A percentile compares a stretch with the other conserved stretches of the same genome.
These are phyloP conservation scores for Trissolcus basalis DNA, from an alignment of 1,140 invertebrate genomes.

Conservation along the genomic window DNA sequence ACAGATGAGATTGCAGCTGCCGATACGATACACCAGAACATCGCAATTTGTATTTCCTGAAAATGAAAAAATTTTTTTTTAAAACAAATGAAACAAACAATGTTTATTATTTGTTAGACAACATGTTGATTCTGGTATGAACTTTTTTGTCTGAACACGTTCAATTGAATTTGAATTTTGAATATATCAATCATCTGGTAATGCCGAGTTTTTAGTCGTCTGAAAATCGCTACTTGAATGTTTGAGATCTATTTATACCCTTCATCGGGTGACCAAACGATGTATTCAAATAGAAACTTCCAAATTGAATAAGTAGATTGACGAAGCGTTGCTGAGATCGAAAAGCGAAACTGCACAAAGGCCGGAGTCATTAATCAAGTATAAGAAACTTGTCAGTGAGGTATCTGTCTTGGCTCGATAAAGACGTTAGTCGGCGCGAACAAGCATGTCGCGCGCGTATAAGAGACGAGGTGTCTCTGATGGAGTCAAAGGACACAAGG, in stretches of 20 bases:
- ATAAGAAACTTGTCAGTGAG: conserved; percentile 46
- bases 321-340: conserved; percentile 26
- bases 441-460: conserved; percentile 36
- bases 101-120: too few species aligned
- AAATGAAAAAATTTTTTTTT: conserved; percentile 36
- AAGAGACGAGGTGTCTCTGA: conserved; percentile 48
- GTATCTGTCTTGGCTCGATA: conserved; percentile 37
- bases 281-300: conserved; percentile 33
- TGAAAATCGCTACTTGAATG: conserved; percentile 31
- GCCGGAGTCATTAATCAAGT: conserved; percentile 43
- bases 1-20: conserved; percentile 65
- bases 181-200: conserved; percentile 41
- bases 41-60: conserved; percentile 47
- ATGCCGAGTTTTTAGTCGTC: conserved; percentile 9
- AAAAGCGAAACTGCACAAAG: conserved; percentile 41
- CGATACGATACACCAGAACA: conserved; percentile 48
- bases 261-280: conserved; percentile 25
- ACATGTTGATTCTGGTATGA: too few species aligned
- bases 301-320: conserved; percentile 53
- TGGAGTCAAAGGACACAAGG: conserved; percentile 57
- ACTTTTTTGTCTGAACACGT: too few species aligned
- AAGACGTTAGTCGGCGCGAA: conserved; percentile 49
- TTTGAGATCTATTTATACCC: conserved; percentile 29
- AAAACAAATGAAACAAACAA: conserved; percentile 9
- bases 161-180: conserved; percentile 5